Percentiles rank a stretch among this genome's conserved stretches.
These are phyloP conservation scores for Butastur rufipennis DNA, from an alignment of 2,113 vertebrate genomes.

Conservation along the genomic window DNA sequence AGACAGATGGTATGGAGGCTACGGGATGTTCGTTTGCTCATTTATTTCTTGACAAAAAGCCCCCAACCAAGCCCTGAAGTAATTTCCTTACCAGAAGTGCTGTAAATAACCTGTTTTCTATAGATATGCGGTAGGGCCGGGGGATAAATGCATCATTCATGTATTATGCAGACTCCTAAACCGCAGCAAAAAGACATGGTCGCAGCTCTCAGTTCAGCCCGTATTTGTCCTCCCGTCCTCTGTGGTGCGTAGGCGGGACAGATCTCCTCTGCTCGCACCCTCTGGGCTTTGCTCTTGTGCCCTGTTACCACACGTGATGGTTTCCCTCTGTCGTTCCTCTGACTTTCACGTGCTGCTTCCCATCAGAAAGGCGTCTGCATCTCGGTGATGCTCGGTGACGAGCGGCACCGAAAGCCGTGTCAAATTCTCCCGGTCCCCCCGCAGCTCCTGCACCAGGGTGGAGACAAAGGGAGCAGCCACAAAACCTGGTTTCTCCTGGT, in stretches of 20 bases:
- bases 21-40: background rate
- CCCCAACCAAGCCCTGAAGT: background rate
- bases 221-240: background rate
- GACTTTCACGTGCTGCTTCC: background rate
- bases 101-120: background rate
- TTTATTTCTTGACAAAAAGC: background rate
- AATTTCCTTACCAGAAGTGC: background rate
- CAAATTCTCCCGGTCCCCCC: background rate
- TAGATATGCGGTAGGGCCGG: background rate
- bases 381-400: background rate
- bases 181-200: background rate
- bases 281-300: background rate
- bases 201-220: background rate
- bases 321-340: background rate
- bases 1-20: constrained; percentile 83
- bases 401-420: background rate
- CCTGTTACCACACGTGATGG: accelerated
- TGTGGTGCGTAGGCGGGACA: background rate
- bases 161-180: background rate
- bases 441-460: background rate
- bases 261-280: background rate
- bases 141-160: background rate
- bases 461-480: background rate
- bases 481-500: background rate
- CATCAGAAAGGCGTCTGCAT: background rate